phyloP scores from a whole-genome alignment of 1,140 invertebrate genomes.

The Drosophila arawakana region DNA sequence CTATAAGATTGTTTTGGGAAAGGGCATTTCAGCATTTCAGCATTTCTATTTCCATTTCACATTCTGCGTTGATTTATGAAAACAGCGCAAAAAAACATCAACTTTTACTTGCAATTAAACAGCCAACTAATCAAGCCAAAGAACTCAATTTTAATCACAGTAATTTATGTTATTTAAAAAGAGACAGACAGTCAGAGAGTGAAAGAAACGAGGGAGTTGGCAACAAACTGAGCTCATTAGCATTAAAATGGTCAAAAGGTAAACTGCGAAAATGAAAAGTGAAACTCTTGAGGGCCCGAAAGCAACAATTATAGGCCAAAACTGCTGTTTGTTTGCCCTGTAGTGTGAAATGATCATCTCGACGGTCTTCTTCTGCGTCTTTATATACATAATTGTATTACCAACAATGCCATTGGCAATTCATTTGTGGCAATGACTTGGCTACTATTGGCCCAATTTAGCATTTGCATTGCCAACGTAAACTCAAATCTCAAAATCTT shows the following conservation, averaged over 20 bases:
- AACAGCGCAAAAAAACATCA: conserved; percentile 8
- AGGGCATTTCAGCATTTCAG: conserved; percentile 49
- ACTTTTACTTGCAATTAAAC: conserved; percentile 75
- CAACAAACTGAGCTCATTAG: conserved; percentile 10
- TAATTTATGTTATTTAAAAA: conserved; percentile 62
- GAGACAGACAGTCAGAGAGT: neutral
- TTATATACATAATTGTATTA: neutral
- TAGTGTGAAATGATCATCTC: conserved; percentile 5
- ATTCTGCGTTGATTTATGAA: conserved; percentile 74
- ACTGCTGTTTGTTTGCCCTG: neutral
- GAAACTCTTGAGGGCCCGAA: conserved; percentile 17
- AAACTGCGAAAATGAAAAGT: conserved; percentile 28
- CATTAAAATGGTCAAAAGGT: conserved; percentile 11
- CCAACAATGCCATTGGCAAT: conserved; percentile 43
- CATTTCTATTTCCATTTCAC: conserved; percentile 38
- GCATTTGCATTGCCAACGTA: conserved; percentile 51
- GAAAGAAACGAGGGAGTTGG: neutral
- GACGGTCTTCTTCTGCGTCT: no score
- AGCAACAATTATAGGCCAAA: conserved; percentile 19
- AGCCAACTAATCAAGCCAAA: conserved; percentile 26
- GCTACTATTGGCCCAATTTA: conserved; percentile 39
- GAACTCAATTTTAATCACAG: conserved; percentile 57
- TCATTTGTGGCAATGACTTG: conserved; percentile 76
- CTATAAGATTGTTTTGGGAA: conserved; percentile 67
- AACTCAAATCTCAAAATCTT: conserved; percentile 28